Evolutionary conservation across 2,888 invertebrate species (phyloP).

Genomic region (Labia minor): DNA sequence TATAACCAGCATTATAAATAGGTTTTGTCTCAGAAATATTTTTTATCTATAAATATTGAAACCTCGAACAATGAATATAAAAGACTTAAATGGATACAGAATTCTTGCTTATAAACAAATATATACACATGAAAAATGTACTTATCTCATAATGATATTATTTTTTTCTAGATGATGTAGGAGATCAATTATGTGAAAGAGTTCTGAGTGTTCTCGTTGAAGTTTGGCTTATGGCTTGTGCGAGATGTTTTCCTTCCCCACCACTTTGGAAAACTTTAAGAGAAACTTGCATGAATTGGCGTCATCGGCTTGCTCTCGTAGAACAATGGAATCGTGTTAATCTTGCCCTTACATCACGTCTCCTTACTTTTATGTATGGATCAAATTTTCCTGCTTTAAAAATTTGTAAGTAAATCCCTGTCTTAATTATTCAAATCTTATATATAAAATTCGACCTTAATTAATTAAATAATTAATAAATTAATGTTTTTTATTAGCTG

Average conservation of each 20-base stretch:
- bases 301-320: conserved; percentile 83
- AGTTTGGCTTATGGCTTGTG: conserved; percentile 67
- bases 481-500: conserved; percentile 44
- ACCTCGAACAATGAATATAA: too few species aligned
- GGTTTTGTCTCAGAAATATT: too few species aligned
- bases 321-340: conserved; percentile 94
- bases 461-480: too few species aligned
- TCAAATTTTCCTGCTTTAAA: conserved; percentile 69
- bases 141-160: too few species aligned
- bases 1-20: too few species aligned
- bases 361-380: conserved; percentile 82
- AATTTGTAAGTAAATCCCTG: conserved; percentile 46
- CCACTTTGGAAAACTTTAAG: conserved; percentile 90
- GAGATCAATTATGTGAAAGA: conserved; percentile 86
- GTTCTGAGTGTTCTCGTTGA: conserved; percentile 89
- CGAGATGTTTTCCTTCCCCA: conserved; percentile 83
- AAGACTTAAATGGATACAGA: too few species aligned
- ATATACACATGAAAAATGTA: too few species aligned
- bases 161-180: conserved; percentile 63
- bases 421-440: neutral
- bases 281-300: conserved; percentile 86
- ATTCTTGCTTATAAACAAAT: too few species aligned
- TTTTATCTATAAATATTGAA: too few species aligned
- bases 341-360: conserved; percentile 71
- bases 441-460: too few species aligned